Evolutionary conservation across 2,888 invertebrate genomes (phyloP), one percentile per base, ranked within the genome.

Genomic region (Lysandra bellargus): DNA sequence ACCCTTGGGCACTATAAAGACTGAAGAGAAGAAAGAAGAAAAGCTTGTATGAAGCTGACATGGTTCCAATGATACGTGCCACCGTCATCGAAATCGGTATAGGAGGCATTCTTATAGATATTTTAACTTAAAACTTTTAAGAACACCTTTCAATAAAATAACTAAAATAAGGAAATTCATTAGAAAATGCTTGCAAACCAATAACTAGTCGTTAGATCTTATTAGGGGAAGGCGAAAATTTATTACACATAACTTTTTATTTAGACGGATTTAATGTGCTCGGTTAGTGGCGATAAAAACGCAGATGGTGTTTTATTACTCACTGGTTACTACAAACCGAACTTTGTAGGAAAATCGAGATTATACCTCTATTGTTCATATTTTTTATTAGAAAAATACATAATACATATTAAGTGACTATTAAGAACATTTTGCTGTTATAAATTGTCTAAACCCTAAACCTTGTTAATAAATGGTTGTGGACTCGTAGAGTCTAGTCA

Each of bases 211-310:
- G 69, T 69, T 37, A 69, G 33, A 17, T 69, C 69, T 69, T 69
- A 69, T 69, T 5, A 69, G 64, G 33, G 23, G 5, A 69, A 69
- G 33, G 69, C 69, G 33, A 69, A 69, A 69, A 69, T 69, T 37
- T 69, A 69, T 37, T 69, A 69, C 69, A 69, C 69, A 69, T 69
- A 69, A 69, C 69, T 69, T 69, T 69, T 69, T 33, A 69, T 69
- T 69, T 69, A 69, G 69, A 69, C 17, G 17, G 69, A 69, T 69
- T 69, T 69, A 69, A 69, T 69, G 69, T 37, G 33, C 14, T 69
- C 33, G 69, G 69, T 69, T 37, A 69, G 69, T 33, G 69, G 69
- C 69, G 33, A 69, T 69, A 37, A 69, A 69, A 69, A 69, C 69
- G 17, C 69, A 69, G 69, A 69, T 69, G 33, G 69, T 69, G 69